phyloP scores from a whole-genome alignment of 35 echinoderm and acorn worm species.

The Eucidaris tribuloides region DNA sequence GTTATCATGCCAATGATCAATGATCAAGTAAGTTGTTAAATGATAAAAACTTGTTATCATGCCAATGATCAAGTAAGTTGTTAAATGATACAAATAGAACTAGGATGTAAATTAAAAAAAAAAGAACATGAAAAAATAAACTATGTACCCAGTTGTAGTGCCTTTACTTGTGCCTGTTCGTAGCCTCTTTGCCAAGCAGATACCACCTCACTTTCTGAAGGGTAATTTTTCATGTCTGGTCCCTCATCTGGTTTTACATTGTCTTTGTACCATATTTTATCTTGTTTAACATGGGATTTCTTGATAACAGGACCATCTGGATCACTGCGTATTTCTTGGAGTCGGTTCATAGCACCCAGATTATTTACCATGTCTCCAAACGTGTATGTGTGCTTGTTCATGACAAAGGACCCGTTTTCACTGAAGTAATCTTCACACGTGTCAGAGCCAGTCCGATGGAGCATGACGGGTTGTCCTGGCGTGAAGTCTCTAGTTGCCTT shows the following conservation, averaged over 20 bases:
- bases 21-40: too few relatives aligned
- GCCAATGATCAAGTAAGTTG: too few relatives aligned
- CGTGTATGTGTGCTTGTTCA: neutral
- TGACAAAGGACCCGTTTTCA: neutral
- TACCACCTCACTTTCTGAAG: neutral
- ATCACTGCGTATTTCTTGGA: neutral
- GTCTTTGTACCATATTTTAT: too few relatives aligned
- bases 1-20: too few relatives aligned
- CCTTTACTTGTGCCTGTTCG: neutral
- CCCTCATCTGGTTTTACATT: neutral
- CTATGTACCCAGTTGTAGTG: too few relatives aligned
- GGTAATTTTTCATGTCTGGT: neutral
- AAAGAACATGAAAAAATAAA: too few relatives aligned
- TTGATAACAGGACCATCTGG: neutral
- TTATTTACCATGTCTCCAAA: neutral
- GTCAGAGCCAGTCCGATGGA: neutral
- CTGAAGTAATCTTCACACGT: neutral
- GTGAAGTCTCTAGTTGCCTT: neutral
- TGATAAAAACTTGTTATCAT: too few relatives aligned
- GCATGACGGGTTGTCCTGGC: neutral
- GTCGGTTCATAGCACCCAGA: neutral
- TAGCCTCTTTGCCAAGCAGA: neutral
- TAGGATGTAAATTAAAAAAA: too few relatives aligned
- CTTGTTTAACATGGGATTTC: neutral
- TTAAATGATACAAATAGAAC: too few relatives aligned